Evolutionary conservation across 2,797 vertebrate genomes (phyloP).

Genomic region (Channallabes apus): DNA sequence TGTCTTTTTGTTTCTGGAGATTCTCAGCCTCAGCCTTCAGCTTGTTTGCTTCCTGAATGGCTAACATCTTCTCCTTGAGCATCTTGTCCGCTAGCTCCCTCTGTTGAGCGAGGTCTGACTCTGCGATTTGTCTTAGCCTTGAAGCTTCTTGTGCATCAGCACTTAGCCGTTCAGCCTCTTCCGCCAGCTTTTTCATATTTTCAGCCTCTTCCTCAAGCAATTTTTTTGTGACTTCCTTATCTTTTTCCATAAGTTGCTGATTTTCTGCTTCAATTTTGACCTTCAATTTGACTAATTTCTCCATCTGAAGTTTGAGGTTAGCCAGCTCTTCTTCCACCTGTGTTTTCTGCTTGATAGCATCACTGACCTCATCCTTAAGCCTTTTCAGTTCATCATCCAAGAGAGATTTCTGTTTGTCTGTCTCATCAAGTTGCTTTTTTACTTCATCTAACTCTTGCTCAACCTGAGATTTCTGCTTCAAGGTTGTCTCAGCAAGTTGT

Average conservation of each 20-base stretch:
- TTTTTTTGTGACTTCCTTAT: conserved; percentile 87
- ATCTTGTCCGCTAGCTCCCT: conserved; percentile 88
- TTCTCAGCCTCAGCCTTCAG: conserved; percentile 88
- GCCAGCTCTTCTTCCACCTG: conserved; percentile 89
- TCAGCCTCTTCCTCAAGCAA: conserved; percentile 88
- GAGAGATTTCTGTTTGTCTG: conserved; percentile 86
- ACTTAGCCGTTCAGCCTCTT: conserved; percentile 86
- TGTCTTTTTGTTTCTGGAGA: conserved; percentile 90
- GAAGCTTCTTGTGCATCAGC: conserved; percentile 89
- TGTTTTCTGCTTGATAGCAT: conserved; percentile 84
- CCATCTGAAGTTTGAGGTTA: conserved; percentile 89
- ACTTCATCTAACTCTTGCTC: conserved; percentile 86
- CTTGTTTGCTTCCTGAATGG: conserved; percentile 86
- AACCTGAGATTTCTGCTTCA: conserved; percentile 89
- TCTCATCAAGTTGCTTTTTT: conserved; percentile 87
- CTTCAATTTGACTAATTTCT: conserved; percentile 88
- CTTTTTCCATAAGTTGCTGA: conserved; percentile 80
- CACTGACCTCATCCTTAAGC: conserved; percentile 86
- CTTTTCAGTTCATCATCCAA: conserved; percentile 91
- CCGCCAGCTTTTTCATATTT: conserved; percentile 91
- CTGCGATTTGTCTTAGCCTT: conserved; percentile 82
- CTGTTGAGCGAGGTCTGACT: conserved; percentile 85
- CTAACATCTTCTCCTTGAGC: conserved; percentile 96
- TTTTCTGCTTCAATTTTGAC: conserved; percentile 89
- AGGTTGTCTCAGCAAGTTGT: conserved; percentile 83